Conservation (phyloP, 2,888 invertebrate species). For the Coecobrya sp. region DNA sequence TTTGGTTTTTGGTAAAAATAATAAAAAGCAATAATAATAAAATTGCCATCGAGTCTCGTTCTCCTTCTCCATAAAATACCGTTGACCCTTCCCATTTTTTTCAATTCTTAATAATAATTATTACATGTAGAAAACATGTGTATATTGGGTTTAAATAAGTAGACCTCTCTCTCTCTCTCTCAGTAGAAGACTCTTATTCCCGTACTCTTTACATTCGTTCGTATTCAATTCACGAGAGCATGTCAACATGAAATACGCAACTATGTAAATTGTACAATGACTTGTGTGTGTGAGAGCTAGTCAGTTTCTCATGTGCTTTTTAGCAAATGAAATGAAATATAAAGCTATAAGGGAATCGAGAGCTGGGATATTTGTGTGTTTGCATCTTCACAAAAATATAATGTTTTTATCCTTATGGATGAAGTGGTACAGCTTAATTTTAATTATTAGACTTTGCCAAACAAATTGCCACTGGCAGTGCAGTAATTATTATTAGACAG, state of each 20-base stretch:
- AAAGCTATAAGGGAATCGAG: constrained; percentile 8
- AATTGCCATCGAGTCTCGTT: constrained; percentile 4
- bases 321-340: constrained; percentile 38
- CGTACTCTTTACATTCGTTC: constrained; percentile 1
- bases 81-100: constrained; percentile 79
- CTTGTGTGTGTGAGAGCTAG: constrained; percentile 18
- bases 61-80: constrained; percentile 79
- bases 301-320: constrained; percentile 15
- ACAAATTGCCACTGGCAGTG: constrained; percentile 80
- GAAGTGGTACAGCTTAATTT: constrained; percentile 75
- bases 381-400: background rate
- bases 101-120: constrained; percentile 39
- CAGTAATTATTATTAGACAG: constrained; percentile 76
- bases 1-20: constrained; percentile 70
- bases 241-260: constrained; percentile 76
- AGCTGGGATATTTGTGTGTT: background rate
- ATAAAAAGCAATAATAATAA: constrained; percentile 63
- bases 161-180: constrained; percentile 7
- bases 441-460: constrained; percentile 80
- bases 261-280: constrained; percentile 66
- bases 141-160: constrained; percentile 20
- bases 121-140: constrained; percentile 37
- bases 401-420: constrained; percentile 3
- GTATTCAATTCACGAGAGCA: constrained; percentile 78
- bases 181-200: too few species aligned